Evolutionary conservation across 2,888 invertebrate species (phyloP), one percentile per base, ranked within the genome.

Genomic region (Allacma fusca): DNA sequence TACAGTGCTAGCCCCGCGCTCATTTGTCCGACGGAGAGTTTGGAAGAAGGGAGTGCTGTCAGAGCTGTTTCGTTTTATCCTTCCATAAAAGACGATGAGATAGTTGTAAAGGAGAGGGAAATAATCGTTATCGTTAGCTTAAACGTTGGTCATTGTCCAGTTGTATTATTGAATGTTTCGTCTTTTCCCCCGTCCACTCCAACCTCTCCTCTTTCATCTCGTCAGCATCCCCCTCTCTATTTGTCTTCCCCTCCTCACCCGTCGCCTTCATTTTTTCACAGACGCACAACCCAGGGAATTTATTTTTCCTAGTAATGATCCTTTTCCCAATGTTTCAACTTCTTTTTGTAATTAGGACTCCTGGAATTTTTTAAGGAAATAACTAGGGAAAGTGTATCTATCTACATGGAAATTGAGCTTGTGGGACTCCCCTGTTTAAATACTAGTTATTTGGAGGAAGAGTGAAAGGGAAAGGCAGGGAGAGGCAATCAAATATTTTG

Each of bases 111-210:
- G 50, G 50, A 50, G 50, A 50, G 50, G 50, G 19, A 16, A 50
- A 50, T 50, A 50, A n/a, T 50, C 50, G 50, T 50, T 19, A 50
- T 50, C 50, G 50, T 50, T 50, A 50, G 50, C n/a, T 50, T 50
- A 50, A 50, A 50, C n/a, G 50, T 16, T 50, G 50, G 50, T 50
- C 50, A 50, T 50, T 50, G 50, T 50, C 50, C 50, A 50, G 19
- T 50, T 50, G 9, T 50, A 50, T 50, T 50, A 50, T 50, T 50
- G 50, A 50, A 50, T 50, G 50, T 50, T 50, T 50, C 50, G 50
- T 50, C n/a, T 13, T 12, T 50, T 16, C 16, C 16, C n/a, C 50
- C 50, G 16, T 50, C 50, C 50, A 16, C 34, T 34, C 9, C 34
- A 34, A 9, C 34, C 34, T 9, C 4, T 34, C 34, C 34, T 34